A percentile compares a stretch with the other conserved stretches of the same genome.
Evolutionary conservation across 2,113 vertebrate species (phyloP).

Genomic region (Lagopus muta): DNA sequence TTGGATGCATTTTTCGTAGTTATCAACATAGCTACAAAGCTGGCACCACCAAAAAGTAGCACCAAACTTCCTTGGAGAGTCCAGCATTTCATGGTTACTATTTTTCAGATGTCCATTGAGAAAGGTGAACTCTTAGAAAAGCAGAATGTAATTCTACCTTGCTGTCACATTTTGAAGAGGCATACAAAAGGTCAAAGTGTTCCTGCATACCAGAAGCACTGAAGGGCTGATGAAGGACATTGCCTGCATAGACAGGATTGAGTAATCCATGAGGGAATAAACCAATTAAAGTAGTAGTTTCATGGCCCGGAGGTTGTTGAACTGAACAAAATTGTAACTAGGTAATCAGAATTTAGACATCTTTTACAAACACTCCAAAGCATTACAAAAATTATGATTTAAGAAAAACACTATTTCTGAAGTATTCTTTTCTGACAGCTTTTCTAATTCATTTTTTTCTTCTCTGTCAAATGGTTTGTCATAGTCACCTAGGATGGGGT

Average conservation of each 20-base stretch:
- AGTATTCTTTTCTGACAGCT: not conserved
- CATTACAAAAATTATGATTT: not conserved
- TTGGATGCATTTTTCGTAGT: not conserved
- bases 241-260: not conserved
- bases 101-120: not conserved
- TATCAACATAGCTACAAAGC: not conserved
- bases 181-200: not conserved
- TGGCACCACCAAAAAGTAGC: not conserved
- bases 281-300: not conserved
- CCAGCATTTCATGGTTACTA: not conserved
- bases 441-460: not conserved
- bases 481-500: not conserved
- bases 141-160: slow-evolving; percentile 6
- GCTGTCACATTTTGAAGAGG: slow-evolving; percentile 23
- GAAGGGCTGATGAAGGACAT: not conserved
- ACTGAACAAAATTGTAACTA: not conserved
- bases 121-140: slow-evolving; percentile 10
- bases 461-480: not conserved
- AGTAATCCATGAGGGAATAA: not conserved
- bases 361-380: not conserved
- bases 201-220: not conserved
- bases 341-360: not conserved
- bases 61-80: not conserved
- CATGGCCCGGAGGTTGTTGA: not conserved
- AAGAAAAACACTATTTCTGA: not conserved